Base-by-base conservation (phyloP, 2,113 vertebrate genomes). In the Nycticryphes semicollaris region DNA sequence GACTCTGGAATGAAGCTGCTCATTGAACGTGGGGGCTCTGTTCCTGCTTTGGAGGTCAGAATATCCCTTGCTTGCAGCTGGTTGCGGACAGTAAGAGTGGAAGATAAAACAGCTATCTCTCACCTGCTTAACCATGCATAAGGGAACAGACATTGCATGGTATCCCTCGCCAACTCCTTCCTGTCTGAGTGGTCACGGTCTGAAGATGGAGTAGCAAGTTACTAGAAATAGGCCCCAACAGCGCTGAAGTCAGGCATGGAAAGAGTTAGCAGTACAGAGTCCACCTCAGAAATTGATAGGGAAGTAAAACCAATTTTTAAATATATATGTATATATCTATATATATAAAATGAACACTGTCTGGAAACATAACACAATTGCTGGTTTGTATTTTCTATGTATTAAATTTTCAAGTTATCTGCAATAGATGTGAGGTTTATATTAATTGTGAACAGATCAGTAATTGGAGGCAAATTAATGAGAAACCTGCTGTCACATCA, bases 401-500 rank as follows among this genome's bases (percentile, higher is more conserved):
- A 84, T 87, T 75, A 89, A 91, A 96, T 82, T 97, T 92, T 68
- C 77, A 88, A 93, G 91, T 62, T 85, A 84, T 64, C 74, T 64
- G 57, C 60, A 97, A 78, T 96, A 94, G 96, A 93, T 89, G 75
- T 85, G 96, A 94, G 95, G 90, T 96, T 95, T 75, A 80, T 91
- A 94, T 97, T 93, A 97, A 96, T 96, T 96, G 94, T 97, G 96
- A 98, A 95, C 91, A 97, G 96, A 97, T 92, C 95, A 86, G 96
- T 93, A 90, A 96, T 96, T 97, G 91, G 92, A 97, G 96, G 90
- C 91, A 98, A 93, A 97, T 96, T 96, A 96, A 91, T 93, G 81
- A 97, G 97, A 98, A 98, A 95, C 86, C 91, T 74, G 78, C 98
- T 98, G 98, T 98, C 97, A 98, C 75, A 84, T 96, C 95, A 83